phyloP scores from a whole-genome alignment of 2,888 invertebrate species.

The Sipunculus nudus region DNA sequence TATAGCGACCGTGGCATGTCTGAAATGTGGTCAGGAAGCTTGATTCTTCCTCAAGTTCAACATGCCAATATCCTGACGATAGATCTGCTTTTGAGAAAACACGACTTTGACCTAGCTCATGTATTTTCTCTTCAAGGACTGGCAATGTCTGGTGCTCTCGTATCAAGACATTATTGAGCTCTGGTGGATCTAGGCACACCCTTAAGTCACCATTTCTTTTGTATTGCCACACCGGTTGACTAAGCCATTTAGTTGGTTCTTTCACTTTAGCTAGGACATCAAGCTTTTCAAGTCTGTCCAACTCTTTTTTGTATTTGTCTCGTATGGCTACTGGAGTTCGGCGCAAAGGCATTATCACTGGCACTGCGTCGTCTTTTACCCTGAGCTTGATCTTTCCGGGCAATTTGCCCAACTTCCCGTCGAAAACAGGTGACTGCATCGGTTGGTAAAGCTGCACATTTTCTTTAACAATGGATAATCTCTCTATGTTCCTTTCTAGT shows the following conservation, averaged over 20 bases:
- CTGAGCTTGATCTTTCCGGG: slow-evolving; percentile 11
- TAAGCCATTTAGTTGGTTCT: slow-evolving; percentile 39
- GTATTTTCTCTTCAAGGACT: slow-evolving; percentile 35
- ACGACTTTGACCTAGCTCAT: slow-evolving; percentile 23
- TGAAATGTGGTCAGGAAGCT: slow-evolving; percentile 34
- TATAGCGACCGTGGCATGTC: slow-evolving; percentile 27
- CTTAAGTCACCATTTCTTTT: slow-evolving; percentile 34
- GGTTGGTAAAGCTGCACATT: too few relatives aligned
- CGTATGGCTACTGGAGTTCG: slow-evolving; percentile 12
- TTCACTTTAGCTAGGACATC: slow-evolving; percentile 25
- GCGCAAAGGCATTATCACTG: slow-evolving; percentile 17
- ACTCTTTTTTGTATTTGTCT: slow-evolving; percentile 21
- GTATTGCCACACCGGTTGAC: slow-evolving; percentile 24
- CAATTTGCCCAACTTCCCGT: neutral
- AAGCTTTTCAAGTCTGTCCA: slow-evolving; percentile 19
- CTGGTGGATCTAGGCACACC: slow-evolving; percentile 37
- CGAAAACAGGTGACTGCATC: slow-evolving; percentile 10
- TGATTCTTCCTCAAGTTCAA: slow-evolving; percentile 29
- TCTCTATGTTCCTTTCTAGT: slow-evolving; percentile 13
- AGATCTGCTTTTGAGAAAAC: slow-evolving; percentile 36
- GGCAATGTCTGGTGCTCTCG: slow-evolving; percentile 34
- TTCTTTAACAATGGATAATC: too few relatives aligned
- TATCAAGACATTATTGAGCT: slow-evolving; percentile 33
- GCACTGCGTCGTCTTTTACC: neutral
- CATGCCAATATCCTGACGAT: slow-evolving; percentile 34